Evolutionary conservation across 2,888 invertebrate genomes (phyloP), one percentile per base, ranked within the genome.

Genomic region (Drosophila mimetica): DNA sequence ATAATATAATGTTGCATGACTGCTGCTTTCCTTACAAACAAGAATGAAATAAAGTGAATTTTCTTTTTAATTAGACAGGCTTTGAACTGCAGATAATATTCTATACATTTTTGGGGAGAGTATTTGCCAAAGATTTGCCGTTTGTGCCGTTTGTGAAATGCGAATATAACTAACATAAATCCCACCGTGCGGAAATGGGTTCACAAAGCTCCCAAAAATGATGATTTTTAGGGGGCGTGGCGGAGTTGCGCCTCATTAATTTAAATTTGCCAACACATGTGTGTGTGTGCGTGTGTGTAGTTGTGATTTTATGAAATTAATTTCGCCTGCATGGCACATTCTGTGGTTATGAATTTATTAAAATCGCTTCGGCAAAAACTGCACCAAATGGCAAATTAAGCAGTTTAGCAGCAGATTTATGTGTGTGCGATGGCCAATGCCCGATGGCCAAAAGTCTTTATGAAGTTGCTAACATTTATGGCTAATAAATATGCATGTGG

Each of bases 381-480:
- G 77, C 80, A 76, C 55, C 58, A 57, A 75, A 79, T 84, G 71
- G 55, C 75, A 69, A 73, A 81, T 73, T 75, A 78, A 81, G 78
- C 80, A 63, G 71, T 78, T 81, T 67, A 69, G 59, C 42, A 73
- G 54, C 48, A 48, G 71, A 71, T 71, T 70, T 70, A 70, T 70
- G 42, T 9, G 28, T 18, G 46, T 4, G 8, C 28, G n/a, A n/a
- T n/a, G 20, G 20, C 30, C 9, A 9, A 3, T 3, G 8, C 1
- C n/a, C 42, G 28, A 41, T 34, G 44, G 13, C 52, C 22, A 30
- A 30, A 30, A 22, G 39, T 39, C 52, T 66, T 66, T 48, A 55
- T 66, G 66, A 42, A 64, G 50, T 63, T 42, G 63, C 32, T 63
- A 28, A 64, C 63, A 64, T 66, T 58, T 51, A 58, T 58, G 67